Conservation (phyloP, 2,888 invertebrate genomes). For the Epicampocera succincta region DNA sequence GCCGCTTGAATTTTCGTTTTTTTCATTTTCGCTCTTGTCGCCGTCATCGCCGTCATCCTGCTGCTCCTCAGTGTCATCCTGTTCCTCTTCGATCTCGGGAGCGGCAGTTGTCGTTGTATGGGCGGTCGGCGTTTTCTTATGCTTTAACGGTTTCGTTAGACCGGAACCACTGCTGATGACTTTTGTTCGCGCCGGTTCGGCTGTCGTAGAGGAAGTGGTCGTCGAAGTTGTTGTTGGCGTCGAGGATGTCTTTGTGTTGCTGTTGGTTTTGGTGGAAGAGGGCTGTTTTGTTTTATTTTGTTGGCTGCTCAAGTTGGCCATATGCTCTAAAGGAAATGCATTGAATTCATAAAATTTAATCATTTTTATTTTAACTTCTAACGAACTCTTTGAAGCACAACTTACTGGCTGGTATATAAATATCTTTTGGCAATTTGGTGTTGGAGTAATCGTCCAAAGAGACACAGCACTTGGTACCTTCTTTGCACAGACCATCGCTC, state of each 20-base stretch:
- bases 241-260: slow-evolving; percentile 61
- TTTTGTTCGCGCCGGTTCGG: slow-evolving; percentile 75
- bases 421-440: slow-evolving; percentile 86
- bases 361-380: neutral
- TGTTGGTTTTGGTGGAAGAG: slow-evolving; percentile 80
- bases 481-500: slow-evolving; percentile 87
- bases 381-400: neutral
- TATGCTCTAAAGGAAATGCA: slow-evolving; percentile 77
- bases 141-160: slow-evolving; percentile 75
- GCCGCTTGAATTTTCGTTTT: slow-evolving; percentile 72
- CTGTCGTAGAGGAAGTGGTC: slow-evolving; percentile 76
- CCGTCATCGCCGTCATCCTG: slow-evolving; percentile 71
- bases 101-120: slow-evolving; percentile 73
- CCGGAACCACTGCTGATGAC: slow-evolving; percentile 72
- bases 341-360: too few species aligned
- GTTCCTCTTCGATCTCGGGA: slow-evolving; percentile 74
- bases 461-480: slow-evolving; percentile 91
- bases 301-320: slow-evolving; percentile 75
- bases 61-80: slow-evolving; percentile 69
- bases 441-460: slow-evolving; percentile 88
- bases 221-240: slow-evolving; percentile 71
- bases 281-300: slow-evolving; percentile 72
- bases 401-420: slow-evolving; percentile 87
- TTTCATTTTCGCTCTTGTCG: slow-evolving; percentile 73
- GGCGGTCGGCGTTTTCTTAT: slow-evolving; percentile 74